Conservation (phyloP, 1,140 invertebrate genomes). For the Belonocnema kinseyi region DNA sequence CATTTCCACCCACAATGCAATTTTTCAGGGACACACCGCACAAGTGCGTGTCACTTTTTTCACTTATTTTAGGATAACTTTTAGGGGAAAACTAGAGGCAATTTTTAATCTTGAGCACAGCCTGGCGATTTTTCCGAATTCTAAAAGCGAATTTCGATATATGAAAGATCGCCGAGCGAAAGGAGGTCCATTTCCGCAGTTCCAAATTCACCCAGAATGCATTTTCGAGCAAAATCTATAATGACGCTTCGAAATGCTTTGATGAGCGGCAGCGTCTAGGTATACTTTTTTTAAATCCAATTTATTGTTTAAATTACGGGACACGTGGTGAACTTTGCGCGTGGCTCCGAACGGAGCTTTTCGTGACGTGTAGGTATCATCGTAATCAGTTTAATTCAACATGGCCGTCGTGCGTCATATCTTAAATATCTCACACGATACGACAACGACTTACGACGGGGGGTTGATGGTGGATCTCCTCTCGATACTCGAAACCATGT, state of each 20-base stretch:
- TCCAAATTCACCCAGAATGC: slow-evolving; percentile 47
- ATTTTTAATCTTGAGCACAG: background rate
- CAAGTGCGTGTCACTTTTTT: slow-evolving; percentile 9
- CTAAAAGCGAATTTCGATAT: background rate
- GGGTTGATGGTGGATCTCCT: slow-evolving; percentile 13
- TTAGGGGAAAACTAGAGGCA: background rate
- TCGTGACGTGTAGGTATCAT: slow-evolving; percentile 47
- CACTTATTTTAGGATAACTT: background rate
- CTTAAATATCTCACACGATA: slow-evolving; percentile 26
- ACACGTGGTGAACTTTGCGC: slow-evolving; percentile 40
- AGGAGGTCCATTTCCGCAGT: slow-evolving; percentile 45
- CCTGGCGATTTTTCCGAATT: slow-evolving; percentile 2
- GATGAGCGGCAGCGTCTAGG: background rate
- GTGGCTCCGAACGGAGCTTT: slow-evolving; percentile 21
- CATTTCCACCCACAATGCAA: slow-evolving; percentile 62
- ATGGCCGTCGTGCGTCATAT: slow-evolving; percentile 47
- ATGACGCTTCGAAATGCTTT: slow-evolving; percentile 41
- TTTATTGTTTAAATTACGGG: slow-evolving; percentile 41
- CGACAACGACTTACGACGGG: slow-evolving; percentile 30
- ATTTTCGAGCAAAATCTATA: slow-evolving; percentile 58
- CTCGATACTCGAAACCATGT: slow-evolving; percentile 31
- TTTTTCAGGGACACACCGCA: slow-evolving; percentile 34
- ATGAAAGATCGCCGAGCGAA: slow-evolving; percentile 30
- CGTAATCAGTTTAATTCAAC: slow-evolving; percentile 54
- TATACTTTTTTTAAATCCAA: slow-evolving; percentile 23